Evolutionary conservation across 2,888 invertebrate species (phyloP).

Genomic region (Cerceris rybyensis): DNA sequence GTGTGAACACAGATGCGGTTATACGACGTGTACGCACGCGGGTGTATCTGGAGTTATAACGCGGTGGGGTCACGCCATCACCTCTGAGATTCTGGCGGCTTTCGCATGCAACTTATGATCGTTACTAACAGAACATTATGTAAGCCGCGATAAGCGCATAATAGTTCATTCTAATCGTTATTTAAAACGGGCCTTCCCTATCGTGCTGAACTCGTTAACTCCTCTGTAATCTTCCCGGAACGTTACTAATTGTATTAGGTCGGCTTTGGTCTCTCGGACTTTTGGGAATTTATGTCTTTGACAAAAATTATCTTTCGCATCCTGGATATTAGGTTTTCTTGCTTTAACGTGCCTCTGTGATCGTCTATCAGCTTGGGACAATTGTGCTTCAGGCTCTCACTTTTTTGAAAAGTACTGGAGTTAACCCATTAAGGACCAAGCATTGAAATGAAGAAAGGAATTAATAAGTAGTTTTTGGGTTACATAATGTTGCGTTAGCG

Average conservation of each 20-base stretch:
- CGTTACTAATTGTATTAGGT: constrained; percentile 65
- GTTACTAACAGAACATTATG: constrained; percentile 74
- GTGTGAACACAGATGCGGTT: constrained; percentile 7
- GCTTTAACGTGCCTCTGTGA: not conserved
- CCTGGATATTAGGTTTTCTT: not conserved
- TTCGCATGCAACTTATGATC: constrained; percentile 73
- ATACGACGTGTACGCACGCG: constrained; percentile 13
- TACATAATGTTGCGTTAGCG: no score
- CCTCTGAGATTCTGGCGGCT: constrained; percentile 61
- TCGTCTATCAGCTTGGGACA: no score
- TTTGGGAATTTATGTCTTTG: constrained; percentile 29
- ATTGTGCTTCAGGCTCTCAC: no score
- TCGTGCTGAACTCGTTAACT: constrained; percentile 68
- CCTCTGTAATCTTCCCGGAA: constrained; percentile 69
- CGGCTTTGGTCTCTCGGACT: constrained; percentile 21
- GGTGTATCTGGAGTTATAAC: constrained; percentile 43
- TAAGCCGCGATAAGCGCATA: constrained; percentile 73
- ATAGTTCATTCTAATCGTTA: constrained; percentile 76
- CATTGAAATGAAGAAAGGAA: no score
- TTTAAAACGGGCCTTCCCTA: constrained; percentile 72
- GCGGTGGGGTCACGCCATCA: constrained; percentile 63
- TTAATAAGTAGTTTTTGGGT: no score
- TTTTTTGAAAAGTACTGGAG: no score
- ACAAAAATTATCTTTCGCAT: constrained; percentile 2
- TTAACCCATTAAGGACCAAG: no score